Conservation (phyloP, 35 echinoderm and acorn worm genomes). For the Apostichopus japonicus region DNA sequence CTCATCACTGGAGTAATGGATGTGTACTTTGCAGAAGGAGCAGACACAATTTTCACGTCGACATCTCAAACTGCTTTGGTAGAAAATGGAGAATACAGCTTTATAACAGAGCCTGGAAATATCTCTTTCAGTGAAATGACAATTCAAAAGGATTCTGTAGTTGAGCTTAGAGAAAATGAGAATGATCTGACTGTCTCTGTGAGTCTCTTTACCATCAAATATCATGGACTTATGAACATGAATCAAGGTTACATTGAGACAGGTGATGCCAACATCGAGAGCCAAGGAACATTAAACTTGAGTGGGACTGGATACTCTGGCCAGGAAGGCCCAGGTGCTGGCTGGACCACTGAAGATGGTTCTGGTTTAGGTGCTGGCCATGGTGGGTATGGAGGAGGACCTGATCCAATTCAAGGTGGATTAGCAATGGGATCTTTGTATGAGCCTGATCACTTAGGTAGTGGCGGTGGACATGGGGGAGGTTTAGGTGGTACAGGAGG, state of each 20-base stretch:
- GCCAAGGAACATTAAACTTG: constrained; percentile 75
- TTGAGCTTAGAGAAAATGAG: constrained; percentile 70
- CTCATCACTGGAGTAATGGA: constrained; percentile 74
- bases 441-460: constrained; percentile 69
- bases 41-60: constrained; percentile 68
- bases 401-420: constrained; percentile 69
- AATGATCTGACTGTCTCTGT: constrained; percentile 76
- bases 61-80: constrained; percentile 76
- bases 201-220: constrained; percentile 73
- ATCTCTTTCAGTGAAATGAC: constrained; percentile 83
- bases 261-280: constrained; percentile 79
- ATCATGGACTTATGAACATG: constrained; percentile 74
- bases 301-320: constrained; percentile 73
- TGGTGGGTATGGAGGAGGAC: constrained; percentile 87
- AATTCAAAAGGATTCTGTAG: constrained; percentile 76
- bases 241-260: constrained; percentile 84
- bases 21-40: constrained; percentile 79
- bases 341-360: constrained; percentile 63
- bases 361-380: constrained; percentile 81
- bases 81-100: constrained; percentile 68
- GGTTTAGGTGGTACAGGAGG: constrained; percentile 83
- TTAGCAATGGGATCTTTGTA: constrained; percentile 80
- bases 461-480: constrained; percentile 84
- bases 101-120: constrained; percentile 80
- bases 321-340: constrained; percentile 68